Evolutionary conservation across 2,113 vertebrate species (phyloP).

Genomic region (Philantomba maxwellii): DNA sequence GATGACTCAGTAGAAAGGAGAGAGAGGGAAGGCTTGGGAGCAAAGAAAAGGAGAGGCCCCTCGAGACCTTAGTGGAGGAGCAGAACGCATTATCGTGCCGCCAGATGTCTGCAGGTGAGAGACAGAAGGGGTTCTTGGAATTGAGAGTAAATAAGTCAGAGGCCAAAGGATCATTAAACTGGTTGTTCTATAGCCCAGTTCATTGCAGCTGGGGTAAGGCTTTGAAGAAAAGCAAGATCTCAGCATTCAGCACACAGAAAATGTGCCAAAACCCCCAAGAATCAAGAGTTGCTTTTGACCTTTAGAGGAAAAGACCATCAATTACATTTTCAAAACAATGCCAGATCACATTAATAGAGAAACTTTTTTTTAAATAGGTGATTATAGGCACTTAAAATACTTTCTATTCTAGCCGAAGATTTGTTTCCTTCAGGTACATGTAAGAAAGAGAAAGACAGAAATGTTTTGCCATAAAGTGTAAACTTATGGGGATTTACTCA

Average conservation of each 20-base stretch:
- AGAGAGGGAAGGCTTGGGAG: not conserved
- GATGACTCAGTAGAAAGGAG: not conserved
- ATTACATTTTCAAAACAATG: not conserved
- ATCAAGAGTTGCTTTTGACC: not conserved
- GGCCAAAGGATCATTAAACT: not conserved
- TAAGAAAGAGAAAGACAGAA: not conserved
- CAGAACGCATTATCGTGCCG: accelerated
- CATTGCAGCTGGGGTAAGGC: not conserved
- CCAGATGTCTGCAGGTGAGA: not conserved
- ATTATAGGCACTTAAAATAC: not conserved
- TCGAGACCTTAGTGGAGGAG: not conserved
- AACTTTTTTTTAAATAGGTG: not conserved
- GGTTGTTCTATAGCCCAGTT: too few relatives aligned
- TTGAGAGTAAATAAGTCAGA: not conserved
- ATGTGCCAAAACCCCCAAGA: not conserved
- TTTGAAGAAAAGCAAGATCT: not conserved
- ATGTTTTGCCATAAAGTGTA: not conserved
- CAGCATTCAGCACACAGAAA: not conserved
- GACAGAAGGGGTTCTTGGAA: not conserved
- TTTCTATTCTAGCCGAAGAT: not conserved
- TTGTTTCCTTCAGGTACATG: not conserved
- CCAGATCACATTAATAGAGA: not conserved
- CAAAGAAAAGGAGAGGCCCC: not conserved
- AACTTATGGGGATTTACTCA: not conserved
- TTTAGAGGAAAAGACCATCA: not conserved